phyloP scores from a whole-genome alignment of 1,140 invertebrate genomes.

The Nixonia krombeini region DNA sequence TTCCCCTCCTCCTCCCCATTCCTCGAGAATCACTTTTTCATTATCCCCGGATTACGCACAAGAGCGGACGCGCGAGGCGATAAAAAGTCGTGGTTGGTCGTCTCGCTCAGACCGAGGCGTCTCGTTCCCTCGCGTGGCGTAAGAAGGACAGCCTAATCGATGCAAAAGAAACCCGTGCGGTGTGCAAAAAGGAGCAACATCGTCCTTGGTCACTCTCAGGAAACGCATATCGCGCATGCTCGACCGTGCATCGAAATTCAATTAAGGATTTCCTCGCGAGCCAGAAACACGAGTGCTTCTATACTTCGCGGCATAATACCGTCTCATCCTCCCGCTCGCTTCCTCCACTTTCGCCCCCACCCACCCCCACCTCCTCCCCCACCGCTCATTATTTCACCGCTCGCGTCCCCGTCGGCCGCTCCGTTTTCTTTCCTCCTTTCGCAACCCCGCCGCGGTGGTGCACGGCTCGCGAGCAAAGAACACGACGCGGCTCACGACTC shows the following conservation, averaged over 20 bases:
- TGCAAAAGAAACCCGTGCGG: conserved; percentile 45
- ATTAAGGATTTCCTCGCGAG: conserved; percentile 52
- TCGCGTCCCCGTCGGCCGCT: conserved; percentile 5
- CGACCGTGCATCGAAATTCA: conserved; percentile 49
- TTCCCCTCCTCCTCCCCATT: no score
- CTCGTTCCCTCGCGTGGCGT: conserved; percentile 9
- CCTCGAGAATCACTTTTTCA: no score
- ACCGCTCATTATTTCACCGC: conserved; percentile 31
- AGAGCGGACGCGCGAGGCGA: no score
- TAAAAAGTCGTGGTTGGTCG: no score
- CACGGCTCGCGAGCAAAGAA: conserved; percentile 56
- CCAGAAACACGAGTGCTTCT: conserved; percentile 38
- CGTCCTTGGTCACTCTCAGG: conserved; percentile 50
- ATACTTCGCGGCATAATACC: conserved; percentile 41
- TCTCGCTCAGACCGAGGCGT: no score
- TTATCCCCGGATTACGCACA: no score
- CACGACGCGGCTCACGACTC: conserved; percentile 55
- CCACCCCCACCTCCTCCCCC: background rate
- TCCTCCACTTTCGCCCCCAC: conserved; percentile 13
- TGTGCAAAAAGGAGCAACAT: conserved; percentile 10
- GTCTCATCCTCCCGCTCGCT: conserved; percentile 29
- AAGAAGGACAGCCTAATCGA: conserved; percentile 44
- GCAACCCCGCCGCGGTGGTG: conserved; percentile 24
- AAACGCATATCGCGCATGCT: conserved; percentile 48
- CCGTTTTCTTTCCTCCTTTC: conserved; percentile 20